phyloP scores from a whole-genome alignment of 2,113 vertebrate species.

The Opisthocomus hoazin region DNA sequence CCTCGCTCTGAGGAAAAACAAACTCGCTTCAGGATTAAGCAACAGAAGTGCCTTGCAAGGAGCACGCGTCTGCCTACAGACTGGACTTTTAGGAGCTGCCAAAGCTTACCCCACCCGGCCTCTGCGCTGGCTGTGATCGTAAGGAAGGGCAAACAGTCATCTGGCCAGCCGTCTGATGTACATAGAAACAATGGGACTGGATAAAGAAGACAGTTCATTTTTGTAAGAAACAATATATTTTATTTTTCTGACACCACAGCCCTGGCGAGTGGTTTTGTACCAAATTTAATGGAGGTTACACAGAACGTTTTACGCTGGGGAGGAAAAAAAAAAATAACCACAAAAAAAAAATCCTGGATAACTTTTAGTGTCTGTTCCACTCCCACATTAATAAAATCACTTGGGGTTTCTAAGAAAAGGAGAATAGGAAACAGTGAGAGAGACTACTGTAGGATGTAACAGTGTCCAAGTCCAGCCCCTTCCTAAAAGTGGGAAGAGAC shows the following conservation, averaged over 20 bases:
- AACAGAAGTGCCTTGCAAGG: neutral
- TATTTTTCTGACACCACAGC: constrained; percentile 99
- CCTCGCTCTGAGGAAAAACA: neutral
- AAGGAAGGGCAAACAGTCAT: neutral
- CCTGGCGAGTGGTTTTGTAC: constrained; percentile 95
- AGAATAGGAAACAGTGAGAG: constrained; percentile 72
- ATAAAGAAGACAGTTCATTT: constrained; percentile 62
- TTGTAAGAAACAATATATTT: constrained; percentile 99
- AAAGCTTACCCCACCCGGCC: neutral
- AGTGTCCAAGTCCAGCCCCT: constrained; percentile 68
- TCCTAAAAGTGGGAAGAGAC: constrained; percentile 52
- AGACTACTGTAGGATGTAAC: constrained; percentile 68
- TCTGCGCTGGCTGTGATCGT: neutral
- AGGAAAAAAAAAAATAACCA: constrained; percentile 81
- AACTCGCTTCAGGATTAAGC: neutral
- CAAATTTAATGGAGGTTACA: constrained; percentile 99
- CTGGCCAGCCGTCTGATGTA: neutral
- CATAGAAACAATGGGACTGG: neutral
- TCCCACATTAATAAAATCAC: constrained; percentile 78
- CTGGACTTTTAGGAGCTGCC: neutral
- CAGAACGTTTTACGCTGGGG: constrained; percentile 97
- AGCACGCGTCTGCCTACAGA: neutral
- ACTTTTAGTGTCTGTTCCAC: constrained; percentile 83
- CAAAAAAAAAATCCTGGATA: constrained; percentile 77
- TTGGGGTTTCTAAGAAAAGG: constrained; percentile 77